These are phyloP conservation scores for Wiebesia pumilae DNA, from an alignment of 1,140 invertebrate genomes.

Conservation along the genomic window DNA sequence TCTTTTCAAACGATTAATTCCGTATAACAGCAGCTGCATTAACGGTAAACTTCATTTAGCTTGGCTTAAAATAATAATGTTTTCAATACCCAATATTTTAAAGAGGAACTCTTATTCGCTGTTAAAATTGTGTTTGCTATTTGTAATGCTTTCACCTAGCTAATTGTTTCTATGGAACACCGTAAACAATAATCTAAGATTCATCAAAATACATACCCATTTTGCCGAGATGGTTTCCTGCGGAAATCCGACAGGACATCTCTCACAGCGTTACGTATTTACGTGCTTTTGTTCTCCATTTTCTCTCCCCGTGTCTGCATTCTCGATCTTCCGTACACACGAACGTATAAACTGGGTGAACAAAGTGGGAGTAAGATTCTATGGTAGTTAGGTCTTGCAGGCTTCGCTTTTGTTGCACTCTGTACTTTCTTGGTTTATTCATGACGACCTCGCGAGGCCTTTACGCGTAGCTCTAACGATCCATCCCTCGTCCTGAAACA, in stretches of 20 bases:
- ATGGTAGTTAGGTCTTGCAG: not conserved
- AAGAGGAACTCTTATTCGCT: too few species aligned
- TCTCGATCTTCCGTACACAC: not conserved
- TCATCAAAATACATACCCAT: conserved; percentile 57
- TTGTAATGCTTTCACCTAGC: not conserved
- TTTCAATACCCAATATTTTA: too few species aligned
- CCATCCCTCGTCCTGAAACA: not conserved
- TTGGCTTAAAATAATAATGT: too few species aligned
- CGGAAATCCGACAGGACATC: conserved; percentile 65
- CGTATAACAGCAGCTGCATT: too few species aligned
- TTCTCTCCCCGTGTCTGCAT: not conserved
- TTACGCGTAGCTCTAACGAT: not conserved
- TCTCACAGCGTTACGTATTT: conserved; percentile 65
- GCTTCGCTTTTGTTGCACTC: not conserved
- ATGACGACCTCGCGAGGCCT: not conserved
- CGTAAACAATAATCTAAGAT: not conserved
- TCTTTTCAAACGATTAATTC: too few species aligned
- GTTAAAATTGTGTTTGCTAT: not conserved
- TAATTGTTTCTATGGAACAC: not conserved
- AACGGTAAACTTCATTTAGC: too few species aligned
- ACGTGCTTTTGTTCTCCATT: conserved; percentile 23
- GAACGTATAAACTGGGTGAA: not conserved
- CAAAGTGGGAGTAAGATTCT: not conserved
- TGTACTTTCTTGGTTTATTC: not conserved
- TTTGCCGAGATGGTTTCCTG: conserved; percentile 51